Evolutionary conservation across 2,113 vertebrate species (phyloP).

Genomic region (Grammomys dolichurus): DNA sequence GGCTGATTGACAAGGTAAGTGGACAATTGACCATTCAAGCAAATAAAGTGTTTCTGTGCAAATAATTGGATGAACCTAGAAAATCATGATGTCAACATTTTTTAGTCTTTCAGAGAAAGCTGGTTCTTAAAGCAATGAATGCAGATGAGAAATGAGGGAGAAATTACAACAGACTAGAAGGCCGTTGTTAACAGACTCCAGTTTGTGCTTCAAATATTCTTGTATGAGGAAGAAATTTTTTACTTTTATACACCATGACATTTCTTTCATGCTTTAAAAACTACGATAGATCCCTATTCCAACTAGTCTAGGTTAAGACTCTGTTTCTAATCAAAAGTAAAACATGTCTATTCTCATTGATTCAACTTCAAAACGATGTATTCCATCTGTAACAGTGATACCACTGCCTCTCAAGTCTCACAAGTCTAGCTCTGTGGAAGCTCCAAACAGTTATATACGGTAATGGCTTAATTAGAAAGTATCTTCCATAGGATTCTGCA

Average conservation of each 20-base stretch:
- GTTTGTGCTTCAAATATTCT: not conserved
- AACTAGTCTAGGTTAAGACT: not conserved
- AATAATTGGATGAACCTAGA: not conserved
- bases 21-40: not conserved
- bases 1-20: not conserved
- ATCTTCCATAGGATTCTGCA: not conserved
- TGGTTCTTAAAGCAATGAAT: not conserved
- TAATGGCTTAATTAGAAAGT: not conserved
- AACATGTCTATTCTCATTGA: not conserved
- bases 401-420: not conserved
- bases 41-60: not conserved
- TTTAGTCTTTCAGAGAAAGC: not conserved
- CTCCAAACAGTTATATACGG: not conserved
- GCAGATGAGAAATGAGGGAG: not conserved
- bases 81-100: too few species aligned
- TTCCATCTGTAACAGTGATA: not conserved
- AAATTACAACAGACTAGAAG: not conserved
- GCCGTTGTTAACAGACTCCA: not conserved
- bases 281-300: not conserved
- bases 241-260: rapidly evolving
- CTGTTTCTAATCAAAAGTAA: not conserved
- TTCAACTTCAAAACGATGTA: not conserved
- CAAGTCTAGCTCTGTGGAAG: not conserved
- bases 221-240: not conserved
- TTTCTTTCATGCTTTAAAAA: not conserved